Conservation (phyloP, 2,888 invertebrate species). For the Dione vanillae region DNA sequence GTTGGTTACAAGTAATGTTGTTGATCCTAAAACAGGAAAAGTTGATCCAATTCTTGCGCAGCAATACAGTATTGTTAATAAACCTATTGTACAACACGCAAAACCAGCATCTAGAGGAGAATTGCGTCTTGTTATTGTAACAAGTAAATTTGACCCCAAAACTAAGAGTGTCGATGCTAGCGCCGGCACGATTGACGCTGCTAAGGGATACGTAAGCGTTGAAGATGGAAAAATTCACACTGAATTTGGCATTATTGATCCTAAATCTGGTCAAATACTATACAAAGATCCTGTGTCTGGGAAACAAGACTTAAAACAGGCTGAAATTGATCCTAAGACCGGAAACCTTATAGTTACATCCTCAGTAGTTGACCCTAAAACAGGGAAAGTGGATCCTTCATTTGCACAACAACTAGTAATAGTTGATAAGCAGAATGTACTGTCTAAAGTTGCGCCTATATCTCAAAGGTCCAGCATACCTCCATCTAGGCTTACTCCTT, state of each 20-base stretch:
- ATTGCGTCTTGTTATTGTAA: constrained; percentile 73
- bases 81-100: constrained; percentile 68
- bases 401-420: constrained; percentile 82
- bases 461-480: constrained; percentile 68
- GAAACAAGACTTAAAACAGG: constrained; percentile 86
- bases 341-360: constrained; percentile 84
- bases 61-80: constrained; percentile 78
- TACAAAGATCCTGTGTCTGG: constrained; percentile 85
- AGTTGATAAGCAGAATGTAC: constrained; percentile 77
- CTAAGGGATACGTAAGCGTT: constrained; percentile 80
- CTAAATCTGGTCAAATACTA: constrained; percentile 84
- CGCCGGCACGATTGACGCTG: constrained; percentile 79
- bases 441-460: constrained; percentile 64
- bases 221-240: constrained; percentile 84
- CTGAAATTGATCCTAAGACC: constrained; percentile 84
- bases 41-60: constrained; percentile 83
- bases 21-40: constrained; percentile 85
- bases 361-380: constrained; percentile 84
- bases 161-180: constrained; percentile 84
- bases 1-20: constrained; percentile 81
- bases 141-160: constrained; percentile 85
- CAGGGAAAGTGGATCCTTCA: constrained; percentile 84
- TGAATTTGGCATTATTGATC: constrained; percentile 85
- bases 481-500: constrained; percentile 65
- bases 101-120: constrained; percentile 74